A percentile compares a stretch with the other conserved stretches of the same genome.
These are phyloP conservation scores for Aphaenogaster floridana DNA, from an alignment of 1,140 invertebrate species.

Conservation along the genomic window DNA sequence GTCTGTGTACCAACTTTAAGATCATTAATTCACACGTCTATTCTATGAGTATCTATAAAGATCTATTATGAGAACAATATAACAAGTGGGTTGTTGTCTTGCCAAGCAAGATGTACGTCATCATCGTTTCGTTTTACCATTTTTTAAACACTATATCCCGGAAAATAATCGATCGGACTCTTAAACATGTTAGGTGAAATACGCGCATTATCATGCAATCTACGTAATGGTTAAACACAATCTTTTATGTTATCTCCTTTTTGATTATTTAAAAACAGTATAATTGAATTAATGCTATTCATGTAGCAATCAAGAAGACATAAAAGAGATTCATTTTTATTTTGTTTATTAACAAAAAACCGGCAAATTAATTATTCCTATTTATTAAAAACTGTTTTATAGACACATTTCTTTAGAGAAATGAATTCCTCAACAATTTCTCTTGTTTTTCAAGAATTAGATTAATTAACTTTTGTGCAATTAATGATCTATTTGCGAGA, in stretches of 20 bases:
- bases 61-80: neutral
- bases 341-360: neutral
- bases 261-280: neutral
- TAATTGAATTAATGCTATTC: neutral
- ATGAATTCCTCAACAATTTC: neutral
- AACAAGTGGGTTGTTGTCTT: neutral
- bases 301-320: neutral
- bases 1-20: slow-evolving; percentile 6
- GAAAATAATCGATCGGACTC: neutral
- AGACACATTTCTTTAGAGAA: neutral
- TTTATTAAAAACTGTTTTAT: neutral
- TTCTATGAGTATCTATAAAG: neutral
- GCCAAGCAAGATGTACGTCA: neutral
- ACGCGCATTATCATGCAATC: neutral
- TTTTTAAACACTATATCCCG: slow-evolving; percentile 2
- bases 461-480: neutral
- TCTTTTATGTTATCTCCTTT: neutral
- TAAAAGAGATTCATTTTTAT: no score
- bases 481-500: no score
- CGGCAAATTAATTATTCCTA: neutral
- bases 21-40: neutral
- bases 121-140: neutral
- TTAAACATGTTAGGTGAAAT: slow-evolving; percentile 7
- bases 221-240: neutral
- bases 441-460: neutral